Evolutionary conservation across 2,888 invertebrate genomes (phyloP), one percentile per base, ranked within the genome.

Genomic region (Andrena bucephala): DNA sequence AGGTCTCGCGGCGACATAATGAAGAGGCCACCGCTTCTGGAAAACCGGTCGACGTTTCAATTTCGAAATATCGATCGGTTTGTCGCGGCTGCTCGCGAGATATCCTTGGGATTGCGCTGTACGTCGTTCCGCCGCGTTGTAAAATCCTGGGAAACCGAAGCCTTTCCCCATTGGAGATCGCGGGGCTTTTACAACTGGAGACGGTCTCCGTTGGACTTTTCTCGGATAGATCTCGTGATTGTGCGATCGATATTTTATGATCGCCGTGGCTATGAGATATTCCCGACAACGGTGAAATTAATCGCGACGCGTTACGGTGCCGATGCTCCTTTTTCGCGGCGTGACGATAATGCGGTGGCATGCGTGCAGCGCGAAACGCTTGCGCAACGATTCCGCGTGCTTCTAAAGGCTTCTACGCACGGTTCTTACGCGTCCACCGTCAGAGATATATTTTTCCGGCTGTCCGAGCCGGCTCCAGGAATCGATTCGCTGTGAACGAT

Each of bases 31-130:
- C 67, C 85, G 81, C 80, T 87, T 86, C 88, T 83, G 78, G 83
- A 88, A 83, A 88, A 81, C 80, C 78, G 52, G 75, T 65, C 85
- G 75, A 86, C 83, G 84, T 82, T 88, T 88, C 88, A 88, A 86
- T 88, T 88, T 88, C 81, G 79, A 81, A 60, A 60, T 76, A 70
- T 81, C 85, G 80, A 75, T 68, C 63, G 62, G 24, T 66, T 8
- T n/a, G 36, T 16, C 13, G 8, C 0, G 5, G 16, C 16, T 24
- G 10, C 50, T 13, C 27, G 42, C 33, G 29, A 42, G 77, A 42
- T 77, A 77, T 77, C 33, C 71, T 67, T 54, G 66, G 31, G 50
- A 52, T 52, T 24, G n/a, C 4, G 24, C 20, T 3, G 31, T 70
- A 1, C 8, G 13, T 31, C 16, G 48, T 3, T 7, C 31, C n/a